These are phyloP conservation scores for Acrossocheilus wenchowensis DNA, from an alignment of 2,797 vertebrate genomes.

Conservation along the genomic window DNA sequence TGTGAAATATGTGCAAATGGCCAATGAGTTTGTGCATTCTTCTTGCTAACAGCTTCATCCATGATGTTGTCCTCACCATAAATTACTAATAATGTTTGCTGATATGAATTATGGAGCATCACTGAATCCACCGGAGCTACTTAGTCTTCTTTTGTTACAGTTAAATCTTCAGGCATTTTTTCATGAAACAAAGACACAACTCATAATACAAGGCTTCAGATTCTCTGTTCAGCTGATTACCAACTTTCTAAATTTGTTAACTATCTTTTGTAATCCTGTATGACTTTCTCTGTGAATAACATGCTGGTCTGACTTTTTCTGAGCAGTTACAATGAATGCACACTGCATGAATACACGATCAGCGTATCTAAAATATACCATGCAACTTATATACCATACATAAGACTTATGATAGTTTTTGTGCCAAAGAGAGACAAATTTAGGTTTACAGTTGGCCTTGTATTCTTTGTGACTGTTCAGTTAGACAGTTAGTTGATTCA, in stretches of 20 bases:
- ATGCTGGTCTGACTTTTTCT: background rate
- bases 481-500: background rate
- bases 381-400: background rate
- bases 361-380: no score
- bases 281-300: background rate
- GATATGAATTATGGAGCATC: slow-evolving; percentile 46
- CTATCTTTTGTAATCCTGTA: background rate
- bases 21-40: background rate
- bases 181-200: slow-evolving; percentile 3
- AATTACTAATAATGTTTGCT: slow-evolving; percentile 50
- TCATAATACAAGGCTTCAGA: background rate
- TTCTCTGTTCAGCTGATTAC: background rate
- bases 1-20: slow-evolving; percentile 26
- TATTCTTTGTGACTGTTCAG: background rate
- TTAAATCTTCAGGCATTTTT: slow-evolving; percentile 11
- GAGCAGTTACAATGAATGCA: background rate
- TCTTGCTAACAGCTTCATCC: slow-evolving; percentile 26
- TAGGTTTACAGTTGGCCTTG: background rate
- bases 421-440: background rate
- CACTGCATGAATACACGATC: background rate
- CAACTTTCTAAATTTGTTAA: background rate
- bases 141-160: slow-evolving; percentile 37
- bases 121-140: slow-evolving; percentile 13
- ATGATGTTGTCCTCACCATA: slow-evolving; percentile 35
- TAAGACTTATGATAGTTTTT: background rate